phyloP scores from a whole-genome alignment of 2,113 vertebrate species.

The Cochlearius cochlearius region DNA sequence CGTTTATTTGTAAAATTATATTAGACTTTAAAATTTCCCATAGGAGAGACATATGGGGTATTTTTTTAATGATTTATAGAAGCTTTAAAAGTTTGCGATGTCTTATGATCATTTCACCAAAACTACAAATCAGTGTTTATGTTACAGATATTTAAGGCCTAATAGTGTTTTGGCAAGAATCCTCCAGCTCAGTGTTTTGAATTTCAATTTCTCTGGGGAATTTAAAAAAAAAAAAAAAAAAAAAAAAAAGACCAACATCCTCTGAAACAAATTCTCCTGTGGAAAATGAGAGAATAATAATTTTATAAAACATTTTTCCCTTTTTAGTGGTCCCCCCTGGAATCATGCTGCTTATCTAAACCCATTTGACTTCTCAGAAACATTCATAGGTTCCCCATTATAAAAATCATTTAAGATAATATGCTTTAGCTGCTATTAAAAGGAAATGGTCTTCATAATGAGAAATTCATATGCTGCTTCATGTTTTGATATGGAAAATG shows the following conservation, averaged over 20 bases:
- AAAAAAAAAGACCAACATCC: accelerated
- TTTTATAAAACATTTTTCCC: neutral
- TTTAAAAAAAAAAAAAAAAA: neutral
- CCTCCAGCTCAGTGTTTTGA: neutral
- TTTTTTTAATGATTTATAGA: neutral
- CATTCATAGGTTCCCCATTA: neutral
- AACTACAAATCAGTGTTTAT: neutral
- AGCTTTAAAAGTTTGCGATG: neutral
- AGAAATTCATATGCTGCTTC: neutral
- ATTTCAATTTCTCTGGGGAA: neutral
- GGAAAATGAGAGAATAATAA: neutral
- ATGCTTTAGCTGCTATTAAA: neutral
- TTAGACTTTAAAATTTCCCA: neutral
- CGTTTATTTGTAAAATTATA: neutral
- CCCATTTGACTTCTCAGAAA: neutral
- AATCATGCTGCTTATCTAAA: neutral
- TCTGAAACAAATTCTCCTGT: neutral
- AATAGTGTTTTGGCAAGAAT: neutral
- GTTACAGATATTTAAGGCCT: neutral
- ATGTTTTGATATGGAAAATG: neutral
- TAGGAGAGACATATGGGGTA: neutral
- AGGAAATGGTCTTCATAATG: neutral
- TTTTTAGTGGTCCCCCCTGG: neutral
- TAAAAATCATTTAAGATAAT: neutral
- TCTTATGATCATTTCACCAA: neutral